A percentile compares a stretch with the other conserved stretches of the same genome.
Evolutionary conservation across 2,888 invertebrate genomes (phyloP).

Genomic region (Drosophila subsilvestris): DNA sequence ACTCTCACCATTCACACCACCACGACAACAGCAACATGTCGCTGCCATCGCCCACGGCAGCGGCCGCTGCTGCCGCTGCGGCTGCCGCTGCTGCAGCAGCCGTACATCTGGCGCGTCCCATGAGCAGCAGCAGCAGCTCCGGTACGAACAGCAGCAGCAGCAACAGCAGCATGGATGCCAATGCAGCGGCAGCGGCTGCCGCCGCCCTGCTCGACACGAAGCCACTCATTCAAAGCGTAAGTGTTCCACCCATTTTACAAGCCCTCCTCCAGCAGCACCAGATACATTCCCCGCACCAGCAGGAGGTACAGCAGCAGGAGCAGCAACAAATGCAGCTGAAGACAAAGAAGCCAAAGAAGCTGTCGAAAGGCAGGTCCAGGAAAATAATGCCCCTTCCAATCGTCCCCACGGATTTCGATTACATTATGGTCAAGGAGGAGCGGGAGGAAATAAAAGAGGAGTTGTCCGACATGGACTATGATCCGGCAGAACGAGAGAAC

Average conservation of each 20-base stretch:
- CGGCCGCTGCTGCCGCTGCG: constrained; percentile 67
- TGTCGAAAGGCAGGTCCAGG: constrained; percentile 1
- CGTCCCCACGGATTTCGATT: constrained; percentile 9
- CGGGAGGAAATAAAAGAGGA: neutral
- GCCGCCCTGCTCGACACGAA: constrained; percentile 87
- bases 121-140: constrained; percentile 84
- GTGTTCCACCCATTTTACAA: constrained; percentile 71
- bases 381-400: constrained; percentile 6
- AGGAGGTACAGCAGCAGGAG: constrained; percentile 1
- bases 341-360: constrained; percentile 18
- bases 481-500: neutral
- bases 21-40: constrained; percentile 89
- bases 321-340: constrained; percentile 27
- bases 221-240: constrained; percentile 92
- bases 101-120: constrained; percentile 69
- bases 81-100: constrained; percentile 61
- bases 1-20: constrained; percentile 55
- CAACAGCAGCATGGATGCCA: constrained; percentile 83
- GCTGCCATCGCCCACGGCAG: constrained; percentile 89
- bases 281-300: neutral
- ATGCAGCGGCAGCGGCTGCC: constrained; percentile 85
- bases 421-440: constrained; percentile 20
- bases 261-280: constrained; percentile 6
- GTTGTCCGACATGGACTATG: neutral
- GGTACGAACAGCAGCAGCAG: constrained; percentile 86